Evolutionary conservation across 2,113 vertebrate species (phyloP).

Genomic region (Puma concolor): DNA sequence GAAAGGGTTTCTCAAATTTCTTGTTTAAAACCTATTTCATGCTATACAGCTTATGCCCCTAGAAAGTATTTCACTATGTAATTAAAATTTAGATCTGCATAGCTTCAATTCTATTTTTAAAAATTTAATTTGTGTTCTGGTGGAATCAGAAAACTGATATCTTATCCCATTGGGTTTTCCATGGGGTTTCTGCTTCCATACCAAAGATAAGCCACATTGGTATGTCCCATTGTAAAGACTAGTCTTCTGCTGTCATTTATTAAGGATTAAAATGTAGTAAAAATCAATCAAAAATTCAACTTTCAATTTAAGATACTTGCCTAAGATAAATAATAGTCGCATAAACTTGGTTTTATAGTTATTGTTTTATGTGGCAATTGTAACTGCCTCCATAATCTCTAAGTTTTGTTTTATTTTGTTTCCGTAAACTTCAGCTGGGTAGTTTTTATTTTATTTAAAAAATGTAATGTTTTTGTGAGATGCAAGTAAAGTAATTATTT

Average conservation of each 20-base stretch:
- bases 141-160: slow-evolving; percentile 16
- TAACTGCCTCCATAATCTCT: neutral
- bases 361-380: neutral
- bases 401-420: neutral
- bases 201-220: neutral
- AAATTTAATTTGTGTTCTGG: slow-evolving; percentile 4
- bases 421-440: neutral
- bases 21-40: slow-evolving; percentile 13
- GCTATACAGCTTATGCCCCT: neutral
- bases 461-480: neutral
- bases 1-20: neutral
- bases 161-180: neutral
- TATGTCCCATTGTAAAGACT: neutral
- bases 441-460: neutral
- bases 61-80: slow-evolving; percentile 27
- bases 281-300: neutral
- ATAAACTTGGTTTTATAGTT: neutral
- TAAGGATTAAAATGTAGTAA: slow-evolving; percentile 2
- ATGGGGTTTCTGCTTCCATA: neutral
- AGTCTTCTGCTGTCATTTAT: neutral
- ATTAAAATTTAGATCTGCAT: slow-evolving; percentile 24
- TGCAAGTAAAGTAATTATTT: slow-evolving; percentile 33
- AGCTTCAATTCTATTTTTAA: slow-evolving; percentile 36
- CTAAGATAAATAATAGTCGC: neutral
- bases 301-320: slow-evolving; percentile 3